Conservation (phyloP, 2,888 invertebrate species). For the Microplitis deprimator region DNA sequence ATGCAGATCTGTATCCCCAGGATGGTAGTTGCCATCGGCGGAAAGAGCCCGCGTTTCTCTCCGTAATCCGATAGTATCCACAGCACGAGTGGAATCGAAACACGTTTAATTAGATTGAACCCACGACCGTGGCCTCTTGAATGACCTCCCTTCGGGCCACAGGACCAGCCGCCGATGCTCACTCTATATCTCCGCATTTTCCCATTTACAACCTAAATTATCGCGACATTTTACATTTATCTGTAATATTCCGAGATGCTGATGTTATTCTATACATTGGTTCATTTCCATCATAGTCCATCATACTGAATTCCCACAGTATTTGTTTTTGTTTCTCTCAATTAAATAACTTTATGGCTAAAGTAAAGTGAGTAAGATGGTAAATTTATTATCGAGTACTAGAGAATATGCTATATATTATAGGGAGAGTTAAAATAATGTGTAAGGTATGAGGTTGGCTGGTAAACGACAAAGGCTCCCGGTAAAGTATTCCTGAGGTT, state of each 20-base stretch:
- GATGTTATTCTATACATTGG: conserved; percentile 29
- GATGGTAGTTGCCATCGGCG: conserved; percentile 42
- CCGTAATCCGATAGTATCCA: conserved; percentile 52
- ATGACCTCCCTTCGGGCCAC: conserved; percentile 41
- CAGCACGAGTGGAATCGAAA: conserved; percentile 48
- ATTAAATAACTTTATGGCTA: not conserved
- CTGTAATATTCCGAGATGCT: not conserved
- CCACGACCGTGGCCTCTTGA: conserved; percentile 44
- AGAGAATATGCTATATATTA: not conserved
- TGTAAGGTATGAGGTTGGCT: conserved; percentile 3
- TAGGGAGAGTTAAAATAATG: not conserved
- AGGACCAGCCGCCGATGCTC: conserved; percentile 11
- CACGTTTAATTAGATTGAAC: conserved; percentile 47
- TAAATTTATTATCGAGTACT: conserved; percentile 1
- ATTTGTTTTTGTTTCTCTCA: not conserved
- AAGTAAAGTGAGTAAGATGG: not conserved
- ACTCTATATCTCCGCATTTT: conserved; percentile 9
- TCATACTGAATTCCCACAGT: not conserved
- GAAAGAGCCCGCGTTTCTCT: conserved; percentile 44
- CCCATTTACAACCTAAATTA: conserved; percentile 34
- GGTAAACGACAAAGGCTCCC: not conserved
- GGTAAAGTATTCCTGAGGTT: not conserved
- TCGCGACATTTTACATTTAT: conserved; percentile 39
- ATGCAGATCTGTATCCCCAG: conserved; percentile 45
- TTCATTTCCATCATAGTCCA: conserved; percentile 13